A percentile compares a stretch with the other conserved stretches of the same genome.
Conservation (phyloP, 2,113 vertebrate species). For the Morone chrysops region DNA sequence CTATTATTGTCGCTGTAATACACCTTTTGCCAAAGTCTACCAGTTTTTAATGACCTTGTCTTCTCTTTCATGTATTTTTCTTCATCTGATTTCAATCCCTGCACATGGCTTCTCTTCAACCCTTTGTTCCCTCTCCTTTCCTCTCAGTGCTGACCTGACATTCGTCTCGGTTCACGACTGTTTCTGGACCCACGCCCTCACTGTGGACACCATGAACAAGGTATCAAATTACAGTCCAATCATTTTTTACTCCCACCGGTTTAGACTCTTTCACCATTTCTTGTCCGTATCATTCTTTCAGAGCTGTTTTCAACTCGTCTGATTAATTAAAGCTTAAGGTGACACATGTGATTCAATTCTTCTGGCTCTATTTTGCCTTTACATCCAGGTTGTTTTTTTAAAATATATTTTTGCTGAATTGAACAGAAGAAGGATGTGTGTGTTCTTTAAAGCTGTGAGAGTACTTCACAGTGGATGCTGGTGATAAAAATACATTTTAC, state of each 20-base stretch:
- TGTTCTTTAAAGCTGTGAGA: not conserved
- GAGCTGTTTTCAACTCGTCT: constrained; percentile 6
- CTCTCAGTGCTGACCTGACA: constrained; percentile 89
- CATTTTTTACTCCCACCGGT: not conserved
- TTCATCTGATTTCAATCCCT: constrained; percentile 10
- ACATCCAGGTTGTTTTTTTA: not conserved
- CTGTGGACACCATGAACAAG: constrained; percentile 94
- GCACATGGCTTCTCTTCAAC: not conserved
- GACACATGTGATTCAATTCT: not conserved
- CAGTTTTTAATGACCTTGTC: not conserved
- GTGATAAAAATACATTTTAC: constrained; percentile 20
- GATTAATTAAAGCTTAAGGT: constrained; percentile 15
- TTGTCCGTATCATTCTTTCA: not conserved
- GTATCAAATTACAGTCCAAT: constrained; percentile 71
- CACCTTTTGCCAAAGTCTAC: not conserved
- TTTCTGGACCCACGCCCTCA: constrained; percentile 95
- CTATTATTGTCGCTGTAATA: not conserved
- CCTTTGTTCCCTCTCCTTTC: not conserved
- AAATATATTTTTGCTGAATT: not conserved
- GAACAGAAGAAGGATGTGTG: not conserved
- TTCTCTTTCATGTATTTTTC: not conserved
- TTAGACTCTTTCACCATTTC: not conserved
- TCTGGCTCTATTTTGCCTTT: not conserved
- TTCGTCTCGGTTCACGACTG: constrained; percentile 98
- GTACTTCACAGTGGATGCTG: not conserved